Conservation (phyloP, 2,797 vertebrate species). For the Zalophus californianus region DNA sequence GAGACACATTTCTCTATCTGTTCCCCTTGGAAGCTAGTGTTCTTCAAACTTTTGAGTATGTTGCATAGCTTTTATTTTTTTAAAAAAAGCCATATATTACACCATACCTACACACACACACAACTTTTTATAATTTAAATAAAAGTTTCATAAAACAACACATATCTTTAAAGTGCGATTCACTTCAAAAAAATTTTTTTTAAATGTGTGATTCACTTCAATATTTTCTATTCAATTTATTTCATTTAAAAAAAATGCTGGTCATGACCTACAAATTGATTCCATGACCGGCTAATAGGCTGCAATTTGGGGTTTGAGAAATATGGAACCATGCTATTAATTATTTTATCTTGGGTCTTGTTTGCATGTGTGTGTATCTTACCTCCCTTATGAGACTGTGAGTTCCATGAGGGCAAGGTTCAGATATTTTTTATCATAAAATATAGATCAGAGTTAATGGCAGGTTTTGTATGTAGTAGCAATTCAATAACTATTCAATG, state of each 20-base stretch:
- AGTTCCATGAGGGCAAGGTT: background rate
- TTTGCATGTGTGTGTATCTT: background rate
- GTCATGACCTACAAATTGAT: slow-evolving; percentile 18
- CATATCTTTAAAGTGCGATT: background rate
- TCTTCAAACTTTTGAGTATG: slow-evolving; percentile 16
- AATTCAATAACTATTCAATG: background rate
- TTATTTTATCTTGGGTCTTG: slow-evolving; percentile 24
- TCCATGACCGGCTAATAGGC: background rate
- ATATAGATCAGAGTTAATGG: background rate
- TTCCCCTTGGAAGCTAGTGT: background rate
- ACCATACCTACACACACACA: background rate
- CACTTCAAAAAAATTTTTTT: background rate
- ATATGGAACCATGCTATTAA: background rate
- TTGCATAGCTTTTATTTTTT: background rate
- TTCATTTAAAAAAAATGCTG: background rate
- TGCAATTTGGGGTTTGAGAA: slow-evolving; percentile 48
- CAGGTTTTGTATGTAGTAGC: background rate
- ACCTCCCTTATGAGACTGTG: background rate
- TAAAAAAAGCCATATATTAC: background rate
- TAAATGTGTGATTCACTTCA: background rate
- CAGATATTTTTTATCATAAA: slow-evolving; percentile 9
- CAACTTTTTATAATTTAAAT: background rate
- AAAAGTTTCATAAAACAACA: background rate
- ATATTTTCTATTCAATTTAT: slow-evolving; percentile 24
- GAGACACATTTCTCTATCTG: background rate